phyloP scores from a whole-genome alignment of 2,888 invertebrate genomes.

The Cotesia congregata region DNA sequence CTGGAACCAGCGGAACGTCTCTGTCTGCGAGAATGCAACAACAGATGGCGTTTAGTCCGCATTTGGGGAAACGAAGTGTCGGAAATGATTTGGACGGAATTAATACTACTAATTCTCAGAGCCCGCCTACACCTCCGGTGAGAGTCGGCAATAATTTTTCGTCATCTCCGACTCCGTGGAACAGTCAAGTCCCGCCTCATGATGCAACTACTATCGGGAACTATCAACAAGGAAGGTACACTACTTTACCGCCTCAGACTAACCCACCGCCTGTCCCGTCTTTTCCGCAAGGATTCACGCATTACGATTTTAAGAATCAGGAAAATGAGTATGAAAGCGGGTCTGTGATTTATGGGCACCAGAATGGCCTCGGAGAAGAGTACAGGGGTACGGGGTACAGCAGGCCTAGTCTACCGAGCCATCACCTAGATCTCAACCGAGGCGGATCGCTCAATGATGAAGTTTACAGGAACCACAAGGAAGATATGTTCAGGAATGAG shows the following conservation, averaged over 20 bases:
- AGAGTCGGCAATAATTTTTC: slow-evolving; percentile 60
- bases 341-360: slow-evolving; percentile 67
- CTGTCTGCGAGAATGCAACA: slow-evolving; percentile 56
- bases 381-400: slow-evolving; percentile 55
- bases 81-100: slow-evolving; percentile 62
- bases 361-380: slow-evolving; percentile 61
- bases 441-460: slow-evolving; percentile 61
- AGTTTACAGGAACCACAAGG: slow-evolving; percentile 62
- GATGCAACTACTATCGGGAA: slow-evolving; percentile 52
- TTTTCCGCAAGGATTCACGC: slow-evolving; percentile 65
- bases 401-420: slow-evolving; percentile 55
- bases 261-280: slow-evolving; percentile 65
- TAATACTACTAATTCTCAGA: slow-evolving; percentile 62
- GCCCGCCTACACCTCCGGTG: slow-evolving; percentile 65
- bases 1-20: slow-evolving; percentile 55
- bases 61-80: slow-evolving; percentile 61
- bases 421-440: slow-evolving; percentile 60
- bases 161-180: slow-evolving; percentile 65
- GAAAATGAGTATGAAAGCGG: slow-evolving; percentile 69
- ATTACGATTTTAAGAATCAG: slow-evolving; percentile 65
- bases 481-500: slow-evolving; percentile 63
- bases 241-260: slow-evolving; percentile 66
- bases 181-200: slow-evolving; percentile 48
- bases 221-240: slow-evolving; percentile 60
- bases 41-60: slow-evolving; percentile 63